A percentile compares a stretch with the other conserved stretches of the same genome.
Evolutionary conservation across 2,797 vertebrate species (phyloP).

Genomic region (Danio choprae): DNA sequence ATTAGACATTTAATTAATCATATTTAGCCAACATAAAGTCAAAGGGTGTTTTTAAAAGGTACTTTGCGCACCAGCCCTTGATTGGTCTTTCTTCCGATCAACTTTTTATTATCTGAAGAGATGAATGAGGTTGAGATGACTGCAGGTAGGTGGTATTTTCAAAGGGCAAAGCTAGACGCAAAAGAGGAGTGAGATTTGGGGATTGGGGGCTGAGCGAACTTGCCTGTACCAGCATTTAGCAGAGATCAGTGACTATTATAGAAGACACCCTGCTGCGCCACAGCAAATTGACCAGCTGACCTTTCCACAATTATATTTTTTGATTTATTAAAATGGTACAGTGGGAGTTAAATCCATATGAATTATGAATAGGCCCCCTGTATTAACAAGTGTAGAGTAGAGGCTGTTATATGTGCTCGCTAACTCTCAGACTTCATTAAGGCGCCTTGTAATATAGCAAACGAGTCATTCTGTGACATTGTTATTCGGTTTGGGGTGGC

Average conservation of each 20-base stretch:
- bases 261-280: constrained; percentile 62
- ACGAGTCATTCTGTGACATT: constrained; percentile 36
- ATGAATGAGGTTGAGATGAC: constrained; percentile 65
- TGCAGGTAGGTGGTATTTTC: constrained; percentile 64
- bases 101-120: constrained; percentile 66
- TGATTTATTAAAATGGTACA: constrained; percentile 66
- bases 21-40: background rate
- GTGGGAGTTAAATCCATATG: constrained; percentile 61
- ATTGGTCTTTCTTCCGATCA: constrained; percentile 80
- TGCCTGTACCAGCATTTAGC: constrained; percentile 61
- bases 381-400: constrained; percentile 54
- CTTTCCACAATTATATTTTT: constrained; percentile 68
- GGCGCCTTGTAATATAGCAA: constrained; percentile 42
- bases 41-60: constrained; percentile 55
- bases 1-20: constrained; percentile 45
- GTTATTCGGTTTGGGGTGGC: constrained; percentile 30
- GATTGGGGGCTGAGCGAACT: constrained; percentile 65
- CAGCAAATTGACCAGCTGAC: constrained; percentile 67
- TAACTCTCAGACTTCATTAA: constrained; percentile 59
- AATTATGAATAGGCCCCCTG: constrained; percentile 60
- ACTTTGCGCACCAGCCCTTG: constrained; percentile 66
- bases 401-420: constrained; percentile 41
- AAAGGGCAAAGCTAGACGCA: constrained; percentile 56
- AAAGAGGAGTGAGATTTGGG: constrained; percentile 52
- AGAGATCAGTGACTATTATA: constrained; percentile 64